phyloP scores from a whole-genome alignment of 2,797 vertebrate genomes.

The Leucoraja ocellata region DNA sequence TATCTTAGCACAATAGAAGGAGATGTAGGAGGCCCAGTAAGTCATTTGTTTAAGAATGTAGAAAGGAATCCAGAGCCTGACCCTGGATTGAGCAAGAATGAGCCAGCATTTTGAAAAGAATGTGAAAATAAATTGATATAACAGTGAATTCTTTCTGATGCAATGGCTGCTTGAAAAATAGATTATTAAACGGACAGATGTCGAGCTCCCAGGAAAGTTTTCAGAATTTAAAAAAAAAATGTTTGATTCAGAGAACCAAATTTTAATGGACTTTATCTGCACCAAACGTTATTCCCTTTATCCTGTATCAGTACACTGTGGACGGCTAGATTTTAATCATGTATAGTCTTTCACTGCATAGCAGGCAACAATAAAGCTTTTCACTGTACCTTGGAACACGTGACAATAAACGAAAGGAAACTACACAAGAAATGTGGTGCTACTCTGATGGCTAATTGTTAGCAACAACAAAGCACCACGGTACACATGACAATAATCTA shows the following conservation, averaged over 20 bases:
- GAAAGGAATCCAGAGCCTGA: not conserved
- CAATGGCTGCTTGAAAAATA: not conserved
- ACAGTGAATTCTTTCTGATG: not conserved
- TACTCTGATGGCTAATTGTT: not conserved
- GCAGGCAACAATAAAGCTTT: too few species aligned
- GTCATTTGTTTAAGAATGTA: conserved; percentile 4
- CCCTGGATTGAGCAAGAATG: not conserved
- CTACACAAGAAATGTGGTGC: not conserved
- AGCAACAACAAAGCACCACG: too few species aligned
- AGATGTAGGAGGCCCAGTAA: not conserved
- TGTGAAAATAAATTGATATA: not conserved
- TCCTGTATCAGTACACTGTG: too few species aligned
- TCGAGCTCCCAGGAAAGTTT: not conserved
- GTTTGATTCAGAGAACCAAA: too few species aligned
- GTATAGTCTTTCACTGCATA: too few species aligned
- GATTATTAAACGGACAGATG: not conserved
- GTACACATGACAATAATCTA: too few species aligned
- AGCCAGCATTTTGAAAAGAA: conserved; percentile 19
- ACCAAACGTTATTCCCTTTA: too few species aligned
- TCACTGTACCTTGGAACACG: too few species aligned
- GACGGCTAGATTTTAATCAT: too few species aligned
- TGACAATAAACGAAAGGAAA: too few species aligned
- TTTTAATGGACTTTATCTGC: too few species aligned
- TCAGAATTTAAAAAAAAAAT: not conserved
- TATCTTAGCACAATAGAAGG: not conserved